Evolutionary conservation across 2,113 vertebrate genomes (phyloP).

Genomic region (Glaucomys volans): DNA sequence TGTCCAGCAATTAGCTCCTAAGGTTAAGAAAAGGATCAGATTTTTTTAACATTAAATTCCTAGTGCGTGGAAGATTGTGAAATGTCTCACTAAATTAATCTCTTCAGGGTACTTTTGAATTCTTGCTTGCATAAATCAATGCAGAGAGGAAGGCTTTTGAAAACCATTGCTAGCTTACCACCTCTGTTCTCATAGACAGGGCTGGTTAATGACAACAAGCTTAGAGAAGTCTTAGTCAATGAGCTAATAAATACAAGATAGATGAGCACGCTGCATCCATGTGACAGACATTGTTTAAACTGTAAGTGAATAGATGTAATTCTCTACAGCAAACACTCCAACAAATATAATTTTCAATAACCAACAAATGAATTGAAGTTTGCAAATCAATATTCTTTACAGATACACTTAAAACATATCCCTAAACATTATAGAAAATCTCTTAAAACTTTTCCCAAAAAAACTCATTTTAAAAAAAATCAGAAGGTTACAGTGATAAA

Average conservation of each 20-base stretch:
- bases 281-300: background rate
- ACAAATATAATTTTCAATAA: constrained; percentile 38
- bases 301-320: background rate
- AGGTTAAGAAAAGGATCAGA: background rate
- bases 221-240: background rate
- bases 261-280: background rate
- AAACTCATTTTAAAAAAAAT: background rate
- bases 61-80: background rate
- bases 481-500: background rate
- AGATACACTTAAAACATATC: constrained; percentile 42
- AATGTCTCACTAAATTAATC: background rate
- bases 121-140: constrained; percentile 24
- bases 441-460: background rate
- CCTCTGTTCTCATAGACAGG: background rate
- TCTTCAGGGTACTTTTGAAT: background rate
- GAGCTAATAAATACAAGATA: background rate
- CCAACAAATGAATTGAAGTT: background rate
- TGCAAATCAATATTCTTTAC: constrained; percentile 22
- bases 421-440: background rate
- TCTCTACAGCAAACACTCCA: constrained; percentile 8
- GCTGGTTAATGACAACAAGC: background rate
- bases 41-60: background rate
- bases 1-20: background rate
- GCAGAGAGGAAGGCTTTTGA: background rate
- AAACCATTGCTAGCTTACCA: background rate